Conservation (phyloP, 2,797 vertebrate species). For the Mareca penelope region DNA sequence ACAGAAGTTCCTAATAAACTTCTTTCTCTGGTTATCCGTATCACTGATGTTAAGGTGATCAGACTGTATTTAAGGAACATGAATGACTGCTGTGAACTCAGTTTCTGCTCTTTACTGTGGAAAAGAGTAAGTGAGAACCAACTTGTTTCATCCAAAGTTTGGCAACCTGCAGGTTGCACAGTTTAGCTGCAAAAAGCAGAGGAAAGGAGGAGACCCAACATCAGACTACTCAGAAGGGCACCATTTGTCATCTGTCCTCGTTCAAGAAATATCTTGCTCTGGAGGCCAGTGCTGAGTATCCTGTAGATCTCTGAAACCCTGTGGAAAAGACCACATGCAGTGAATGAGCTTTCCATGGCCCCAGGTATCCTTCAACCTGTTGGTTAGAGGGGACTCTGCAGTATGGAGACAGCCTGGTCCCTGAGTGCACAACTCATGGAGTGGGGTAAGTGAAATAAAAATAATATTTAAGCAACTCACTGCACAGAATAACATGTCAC, state of each 20-base stretch:
- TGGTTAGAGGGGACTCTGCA: too few species aligned
- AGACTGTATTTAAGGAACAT: not conserved
- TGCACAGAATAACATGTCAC: not conserved
- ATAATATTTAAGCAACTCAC: not conserved
- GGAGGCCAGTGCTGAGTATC: not conserved
- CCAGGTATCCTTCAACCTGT: not conserved
- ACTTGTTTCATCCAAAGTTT: not conserved
- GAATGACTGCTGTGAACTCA: not conserved
- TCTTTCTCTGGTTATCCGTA: not conserved
- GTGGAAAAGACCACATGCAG: rapidly evolving
- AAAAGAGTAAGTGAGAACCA: not conserved
- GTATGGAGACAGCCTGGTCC: not conserved
- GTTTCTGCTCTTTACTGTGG: not conserved
- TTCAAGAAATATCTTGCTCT: not conserved
- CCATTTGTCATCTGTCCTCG: not conserved
- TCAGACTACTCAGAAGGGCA: not conserved
- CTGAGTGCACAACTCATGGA: not conserved
- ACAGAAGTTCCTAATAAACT: not conserved
- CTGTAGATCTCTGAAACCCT: not conserved
- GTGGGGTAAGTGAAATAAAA: not conserved
- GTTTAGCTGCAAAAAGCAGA: not conserved
- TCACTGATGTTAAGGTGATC: not conserved
- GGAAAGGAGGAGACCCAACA: not conserved
- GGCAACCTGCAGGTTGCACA: not conserved
- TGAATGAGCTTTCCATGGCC: not conserved